These are phyloP conservation scores for Gandaritis pyraliata DNA, from an alignment of 2,888 invertebrate species.

Conservation along the genomic window DNA sequence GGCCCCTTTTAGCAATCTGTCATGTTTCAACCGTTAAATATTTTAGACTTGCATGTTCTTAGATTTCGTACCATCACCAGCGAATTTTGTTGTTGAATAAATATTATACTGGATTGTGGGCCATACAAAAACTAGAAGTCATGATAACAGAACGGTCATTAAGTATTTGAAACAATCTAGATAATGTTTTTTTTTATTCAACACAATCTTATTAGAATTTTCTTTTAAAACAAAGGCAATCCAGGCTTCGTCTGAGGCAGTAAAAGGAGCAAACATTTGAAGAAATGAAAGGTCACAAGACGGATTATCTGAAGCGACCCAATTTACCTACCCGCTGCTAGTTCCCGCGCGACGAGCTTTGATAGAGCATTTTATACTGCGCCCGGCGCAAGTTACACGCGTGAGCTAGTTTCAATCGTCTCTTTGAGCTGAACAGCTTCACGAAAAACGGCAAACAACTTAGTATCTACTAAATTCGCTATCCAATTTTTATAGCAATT, in stretches of 20 bases:
- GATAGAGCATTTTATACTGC: conserved; percentile 47
- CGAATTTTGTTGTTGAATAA: too few species aligned
- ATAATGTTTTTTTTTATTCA: neutral
- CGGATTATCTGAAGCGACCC: conserved; percentile 51
- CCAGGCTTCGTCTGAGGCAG: conserved; percentile 24
- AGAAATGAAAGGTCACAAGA: conserved; percentile 48
- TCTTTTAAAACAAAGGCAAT: conserved; percentile 22
- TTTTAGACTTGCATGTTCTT: neutral
- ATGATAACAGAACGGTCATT: too few species aligned
- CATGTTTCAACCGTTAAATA: neutral
- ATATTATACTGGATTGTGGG: too few species aligned
- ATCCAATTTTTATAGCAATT: too few species aligned
- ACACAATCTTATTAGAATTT: conserved; percentile 5
- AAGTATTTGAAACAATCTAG: neutral
- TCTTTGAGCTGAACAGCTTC: neutral
- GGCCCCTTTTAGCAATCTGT: neutral
- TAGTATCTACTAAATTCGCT: too few species aligned
- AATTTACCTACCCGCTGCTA: conserved; percentile 46
- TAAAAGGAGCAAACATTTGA: conserved; percentile 41
- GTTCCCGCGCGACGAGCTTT: conserved; percentile 38
- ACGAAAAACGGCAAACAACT: too few species aligned
- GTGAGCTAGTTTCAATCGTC: neutral
- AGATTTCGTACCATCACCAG: too few species aligned
- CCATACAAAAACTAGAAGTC: too few species aligned
- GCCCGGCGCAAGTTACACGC: conserved; percentile 31